Evolutionary conservation across 1,140 invertebrate species (phyloP).

Genomic region (Temnothorax longispinosus): DNA sequence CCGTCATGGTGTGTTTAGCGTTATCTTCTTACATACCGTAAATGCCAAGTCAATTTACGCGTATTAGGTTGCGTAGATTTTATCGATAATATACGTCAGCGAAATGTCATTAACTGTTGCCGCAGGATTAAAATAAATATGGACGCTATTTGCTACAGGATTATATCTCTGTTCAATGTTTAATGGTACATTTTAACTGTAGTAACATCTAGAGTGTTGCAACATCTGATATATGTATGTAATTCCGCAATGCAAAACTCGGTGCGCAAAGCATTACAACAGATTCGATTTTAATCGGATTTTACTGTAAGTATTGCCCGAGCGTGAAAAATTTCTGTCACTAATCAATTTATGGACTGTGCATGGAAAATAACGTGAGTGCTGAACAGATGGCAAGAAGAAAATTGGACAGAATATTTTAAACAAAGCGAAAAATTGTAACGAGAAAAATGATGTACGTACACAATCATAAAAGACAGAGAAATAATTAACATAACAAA

Average conservation of each 20-base stretch:
- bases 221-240: not conserved
- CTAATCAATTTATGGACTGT: not conserved
- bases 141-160: not conserved
- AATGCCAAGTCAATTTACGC: conserved; percentile 45
- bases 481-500: not conserved
- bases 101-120: conserved; percentile 26
- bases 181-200: not conserved
- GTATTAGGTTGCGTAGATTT: not conserved
- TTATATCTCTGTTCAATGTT: not conserved
- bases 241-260: not conserved
- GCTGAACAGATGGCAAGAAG: not conserved
- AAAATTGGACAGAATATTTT: not conserved
- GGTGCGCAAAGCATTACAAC: not conserved
- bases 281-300: not conserved
- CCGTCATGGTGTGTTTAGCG: not conserved
- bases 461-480: not conserved
- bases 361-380: not conserved
- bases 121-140: not conserved
- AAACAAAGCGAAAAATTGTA: not conserved
- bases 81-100: conserved; percentile 31
- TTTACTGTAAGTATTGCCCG: not conserved
- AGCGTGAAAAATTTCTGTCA: not conserved
- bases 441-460: not conserved
- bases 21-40: not conserved
- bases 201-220: conserved; percentile 24